Base-by-base conservation (phyloP, 1,140 invertebrate species). In the Eueides isabella region DNA sequence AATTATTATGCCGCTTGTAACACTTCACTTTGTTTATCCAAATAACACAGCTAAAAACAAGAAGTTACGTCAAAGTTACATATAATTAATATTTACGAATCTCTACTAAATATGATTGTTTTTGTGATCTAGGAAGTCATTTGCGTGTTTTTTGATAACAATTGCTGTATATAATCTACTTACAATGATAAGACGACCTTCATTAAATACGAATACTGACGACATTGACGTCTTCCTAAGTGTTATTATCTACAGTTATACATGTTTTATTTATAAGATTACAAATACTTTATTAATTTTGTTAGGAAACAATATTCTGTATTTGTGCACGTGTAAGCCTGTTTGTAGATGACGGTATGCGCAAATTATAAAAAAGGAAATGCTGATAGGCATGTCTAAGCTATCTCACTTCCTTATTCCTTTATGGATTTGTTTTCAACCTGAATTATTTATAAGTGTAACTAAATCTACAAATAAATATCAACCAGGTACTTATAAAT, bases 121-220 rank as follows among this genome's bases (percentile, higher is more conserved):
- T 26, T 55, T 55, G 48, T 55, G 9, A 55, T 26, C 48, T 82
- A 88, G 90, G 91, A 92, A 92, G 85, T 87, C 78, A 82, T 79
- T 85, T 78, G 80, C 71, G 81, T 78, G 82, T 87, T 79, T 81
- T 78, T 75, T 86, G 90, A 92, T 92, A 92, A 92, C 88, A 90
- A 90, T 92, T 91, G 91, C 87, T 83, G 81, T 90, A 87, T 83
- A 86, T 91, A 91, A 92, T 92, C 90, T 91, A 81, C 78, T 76
- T 79, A 77, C 70, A 71, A 82, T 83, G 88, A 92, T 91, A 91
- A 90, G 77, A 74, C 74, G 87, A 71, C 87, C 85, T 92, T 90
- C 85, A 76, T 44, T 69, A 44, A 78, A 82, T 78, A 83, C 80
- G 79, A 83, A 80, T 73, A 75, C 71, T 78, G 76, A 78, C 72